These are phyloP conservation scores for Leptopilina drosophilae DNA, from an alignment of 2,888 invertebrate species.

Conservation along the genomic window DNA sequence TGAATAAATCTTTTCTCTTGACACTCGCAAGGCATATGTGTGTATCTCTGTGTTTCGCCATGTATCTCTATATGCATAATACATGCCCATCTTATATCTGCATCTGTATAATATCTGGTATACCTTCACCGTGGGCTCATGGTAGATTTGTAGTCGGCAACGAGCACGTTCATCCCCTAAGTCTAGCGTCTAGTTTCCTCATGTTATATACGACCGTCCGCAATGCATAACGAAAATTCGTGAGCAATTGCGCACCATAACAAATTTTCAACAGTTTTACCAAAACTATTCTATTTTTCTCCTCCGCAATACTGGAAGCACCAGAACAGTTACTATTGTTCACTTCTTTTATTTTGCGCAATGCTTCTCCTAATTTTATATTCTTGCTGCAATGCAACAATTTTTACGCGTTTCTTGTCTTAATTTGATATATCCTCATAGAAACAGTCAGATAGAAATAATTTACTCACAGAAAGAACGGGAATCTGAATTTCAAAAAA, in stretches of 20 bases:
- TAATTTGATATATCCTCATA: no score
- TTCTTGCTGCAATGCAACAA: no score
- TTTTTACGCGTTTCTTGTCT: no score
- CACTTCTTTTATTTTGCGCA: no score
- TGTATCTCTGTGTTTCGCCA: slow-evolving; percentile 45
- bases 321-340: no score
- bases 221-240: slow-evolving; percentile 67
- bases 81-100: slow-evolving; percentile 51
- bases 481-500: no score
- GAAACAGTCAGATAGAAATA: no score
- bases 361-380: not conserved
- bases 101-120: slow-evolving; percentile 53
- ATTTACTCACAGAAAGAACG: no score
- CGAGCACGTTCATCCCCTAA: slow-evolving; percentile 71
- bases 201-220: slow-evolving; percentile 67
- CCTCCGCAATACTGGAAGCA: no score
- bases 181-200: slow-evolving; percentile 66
- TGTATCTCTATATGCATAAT: slow-evolving; percentile 39
- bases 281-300: not conserved
- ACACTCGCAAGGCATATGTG: slow-evolving; percentile 43
- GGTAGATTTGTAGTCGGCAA: slow-evolving; percentile 73
- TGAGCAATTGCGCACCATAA: slow-evolving; percentile 57
- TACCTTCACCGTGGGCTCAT: slow-evolving; percentile 63
- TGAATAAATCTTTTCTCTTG: slow-evolving; percentile 31
- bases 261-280: not conserved